Evolutionary conservation across 2,113 vertebrate species (phyloP), one percentile per base, ranked within the genome.

Genomic region (Neolamprologus fasciatus): DNA sequence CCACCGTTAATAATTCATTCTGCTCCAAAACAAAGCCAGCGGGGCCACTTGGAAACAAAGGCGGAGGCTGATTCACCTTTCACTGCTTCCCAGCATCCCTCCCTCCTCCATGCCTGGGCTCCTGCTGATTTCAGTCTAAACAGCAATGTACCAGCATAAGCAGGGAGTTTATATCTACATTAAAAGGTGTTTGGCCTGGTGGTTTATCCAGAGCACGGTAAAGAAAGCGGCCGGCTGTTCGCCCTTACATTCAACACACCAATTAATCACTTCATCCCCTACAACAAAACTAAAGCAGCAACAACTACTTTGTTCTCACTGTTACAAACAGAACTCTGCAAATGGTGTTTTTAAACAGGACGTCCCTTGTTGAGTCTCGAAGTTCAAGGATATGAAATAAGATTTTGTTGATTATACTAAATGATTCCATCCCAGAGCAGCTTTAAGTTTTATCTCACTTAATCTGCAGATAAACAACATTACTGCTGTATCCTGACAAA

Each of bases 1-100:
- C 91, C 91, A 93, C 86, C 35, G 89, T 95, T 94, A 95, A 95
- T 95, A 94, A 95, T 95, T 95, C 93, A 95, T 94, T 93, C 83
- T 86, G 92, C 93, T 95, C 88, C 90, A 92, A 94, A 94, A 95
- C 92, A 93, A 94, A 94, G 93, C 87, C 95, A 93, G 94, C 89
- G 14, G 93, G 93, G 91, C 88, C 83, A 87, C 91, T 92, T 86
- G 92, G 92, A 94, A 93, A 93, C 87, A 92, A 94, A 94, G 93
- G 91, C 94, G 91, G 91, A 91, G 81, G 82, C 83, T 92, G 91
- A 91, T 95, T 95, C 93, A 94, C 94, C 92, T 94, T 93, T 93
- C 80, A 82, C 85, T 89, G 90, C 86, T 83, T 93, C 88, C 51
- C 89, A 89, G 82, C 85, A 83, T 88, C 93, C 87, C 42, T 88